phyloP scores from a whole-genome alignment of 2,797 vertebrate species.

The Amblyraja radiata region DNA sequence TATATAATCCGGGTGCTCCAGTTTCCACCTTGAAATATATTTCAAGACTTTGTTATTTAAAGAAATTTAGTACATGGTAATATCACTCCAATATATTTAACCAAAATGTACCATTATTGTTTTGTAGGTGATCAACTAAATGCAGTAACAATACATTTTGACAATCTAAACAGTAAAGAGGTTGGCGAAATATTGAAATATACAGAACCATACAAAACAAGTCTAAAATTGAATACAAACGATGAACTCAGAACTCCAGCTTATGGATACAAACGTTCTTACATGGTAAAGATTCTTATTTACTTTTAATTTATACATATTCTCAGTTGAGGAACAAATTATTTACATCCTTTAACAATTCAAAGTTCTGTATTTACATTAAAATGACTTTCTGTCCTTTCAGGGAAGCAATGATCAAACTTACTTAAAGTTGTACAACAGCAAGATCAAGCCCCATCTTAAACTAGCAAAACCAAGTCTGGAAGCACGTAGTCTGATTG shows the following conservation, averaged over 20 bases:
- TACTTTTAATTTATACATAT: not conserved
- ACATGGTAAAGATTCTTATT: not conserved
- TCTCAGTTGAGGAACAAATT: not conserved
- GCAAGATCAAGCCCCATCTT: slow-evolving; percentile 63
- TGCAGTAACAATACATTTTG: slow-evolving; percentile 35
- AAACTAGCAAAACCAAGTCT: slow-evolving; percentile 42
- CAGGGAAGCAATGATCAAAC: slow-evolving; percentile 59
- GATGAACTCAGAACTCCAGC: not conserved
- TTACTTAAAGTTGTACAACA: slow-evolving; percentile 56
- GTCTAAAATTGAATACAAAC: slow-evolving; percentile 11
- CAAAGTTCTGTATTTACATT: not conserved
- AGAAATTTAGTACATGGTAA: not conserved
- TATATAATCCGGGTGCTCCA: no score
- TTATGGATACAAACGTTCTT: not conserved
- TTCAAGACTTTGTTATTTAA: slow-evolving; percentile 8
- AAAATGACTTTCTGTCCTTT: slow-evolving; percentile 39
- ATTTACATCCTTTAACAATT: not conserved
- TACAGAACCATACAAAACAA: slow-evolving; percentile 16
- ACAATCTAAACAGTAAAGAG: slow-evolving; percentile 7
- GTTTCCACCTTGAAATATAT: not conserved
- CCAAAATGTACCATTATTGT: not conserved
- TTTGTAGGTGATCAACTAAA: slow-evolving; percentile 24
- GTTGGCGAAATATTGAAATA: slow-evolving; percentile 34
- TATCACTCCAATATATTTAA: not conserved
- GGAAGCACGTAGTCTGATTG: not conserved